Conservation (phyloP, 2,113 vertebrate species). For the Albula goreensis region DNA sequence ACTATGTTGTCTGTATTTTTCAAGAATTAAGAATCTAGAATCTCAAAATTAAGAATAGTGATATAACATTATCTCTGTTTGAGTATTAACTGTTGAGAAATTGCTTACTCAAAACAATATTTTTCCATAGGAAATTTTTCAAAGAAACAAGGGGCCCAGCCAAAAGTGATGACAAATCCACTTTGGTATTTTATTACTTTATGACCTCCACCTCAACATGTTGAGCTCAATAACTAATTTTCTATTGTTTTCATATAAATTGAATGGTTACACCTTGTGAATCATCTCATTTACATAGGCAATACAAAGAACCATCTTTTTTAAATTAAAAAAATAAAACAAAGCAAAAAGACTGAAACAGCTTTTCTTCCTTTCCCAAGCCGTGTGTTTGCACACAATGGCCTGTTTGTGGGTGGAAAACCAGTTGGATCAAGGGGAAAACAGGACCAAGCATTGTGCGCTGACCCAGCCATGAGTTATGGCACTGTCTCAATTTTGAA, state of each 20-base stretch:
- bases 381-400: conserved; percentile 65
- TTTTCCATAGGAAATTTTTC: too few species aligned
- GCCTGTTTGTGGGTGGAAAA: conserved; percentile 51
- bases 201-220: neutral
- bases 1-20: too few species aligned
- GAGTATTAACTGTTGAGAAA: too few species aligned
- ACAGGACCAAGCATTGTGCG: conserved; percentile 59
- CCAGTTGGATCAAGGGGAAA: conserved; percentile 28
- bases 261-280: conserved; percentile 41
- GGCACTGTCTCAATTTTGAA: conserved; percentile 40
- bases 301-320: conserved; percentile 43
- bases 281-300: conserved; percentile 42
- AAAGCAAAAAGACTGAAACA: conserved; percentile 16
- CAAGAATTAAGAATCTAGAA: too few species aligned
- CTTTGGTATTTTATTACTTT: neutral
- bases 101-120: too few species aligned
- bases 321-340: conserved; percentile 42
- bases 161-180: neutral
- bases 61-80: too few species aligned
- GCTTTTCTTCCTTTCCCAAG: conserved; percentile 54
- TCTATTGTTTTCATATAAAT: neutral
- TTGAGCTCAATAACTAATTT: conserved; percentile 8
- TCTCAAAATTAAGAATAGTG: too few species aligned
- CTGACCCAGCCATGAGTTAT: conserved; percentile 50
- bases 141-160: too few species aligned